These are phyloP conservation scores for Diorhabda carinulata DNA, from an alignment of 1,140 invertebrate genomes.

Conservation along the genomic window DNA sequence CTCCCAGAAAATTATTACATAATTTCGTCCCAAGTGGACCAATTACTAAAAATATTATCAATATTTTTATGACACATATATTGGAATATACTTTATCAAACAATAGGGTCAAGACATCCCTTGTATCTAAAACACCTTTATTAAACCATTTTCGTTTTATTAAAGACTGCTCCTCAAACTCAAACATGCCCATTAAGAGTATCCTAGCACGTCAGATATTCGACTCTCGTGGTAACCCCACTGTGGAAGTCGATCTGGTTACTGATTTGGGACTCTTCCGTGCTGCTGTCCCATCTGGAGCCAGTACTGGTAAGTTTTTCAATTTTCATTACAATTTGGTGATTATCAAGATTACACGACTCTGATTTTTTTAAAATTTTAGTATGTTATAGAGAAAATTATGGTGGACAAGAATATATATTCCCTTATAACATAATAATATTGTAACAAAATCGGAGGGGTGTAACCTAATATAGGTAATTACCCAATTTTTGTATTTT, in stretches of 20 bases:
- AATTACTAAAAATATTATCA: neutral
- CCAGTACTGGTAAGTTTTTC: conserved; percentile 75
- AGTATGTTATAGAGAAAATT: too few species aligned
- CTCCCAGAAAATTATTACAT: too few species aligned
- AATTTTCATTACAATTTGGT: neutral
- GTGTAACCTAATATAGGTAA: too few species aligned
- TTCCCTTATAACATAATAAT: too few species aligned
- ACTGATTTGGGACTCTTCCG: conserved; percentile 85
- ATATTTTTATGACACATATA: neutral
- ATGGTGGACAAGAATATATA: too few species aligned
- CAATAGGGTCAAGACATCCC: neutral
- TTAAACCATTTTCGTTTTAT: conserved; percentile 10
- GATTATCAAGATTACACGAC: neutral
- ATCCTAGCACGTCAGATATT: conserved; percentile 96
- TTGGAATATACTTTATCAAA: neutral
- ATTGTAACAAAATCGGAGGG: too few species aligned
- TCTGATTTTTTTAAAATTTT: too few species aligned
- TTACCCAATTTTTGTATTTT: too few species aligned
- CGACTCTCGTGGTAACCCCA: conserved; percentile 98
- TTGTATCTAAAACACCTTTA: conserved; percentile 4
- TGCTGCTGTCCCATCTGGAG: conserved; percentile 97
- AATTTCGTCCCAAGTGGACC: too few species aligned
- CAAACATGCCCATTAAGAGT: conserved; percentile 55
- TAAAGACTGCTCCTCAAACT: neutral
- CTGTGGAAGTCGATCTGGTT: conserved; percentile 91